Evolutionary conservation across 2,113 vertebrate genomes (phyloP).

Genomic region (Coturnix japonica): DNA sequence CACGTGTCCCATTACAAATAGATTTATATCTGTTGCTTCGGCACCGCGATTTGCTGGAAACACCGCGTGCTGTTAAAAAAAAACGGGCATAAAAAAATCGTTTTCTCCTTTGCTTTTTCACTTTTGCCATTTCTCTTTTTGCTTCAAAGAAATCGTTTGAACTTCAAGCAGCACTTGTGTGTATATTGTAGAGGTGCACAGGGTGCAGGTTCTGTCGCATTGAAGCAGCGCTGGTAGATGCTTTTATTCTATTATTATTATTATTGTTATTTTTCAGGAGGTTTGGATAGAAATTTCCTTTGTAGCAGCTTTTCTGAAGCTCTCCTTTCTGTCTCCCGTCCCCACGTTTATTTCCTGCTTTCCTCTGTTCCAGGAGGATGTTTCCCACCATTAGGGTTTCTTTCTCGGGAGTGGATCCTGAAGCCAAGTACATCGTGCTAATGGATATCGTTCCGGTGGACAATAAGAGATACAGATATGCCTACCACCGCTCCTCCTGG

Average conservation of each 20-base stretch:
- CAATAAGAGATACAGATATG: constrained; percentile 98
- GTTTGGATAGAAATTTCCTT: not conserved
- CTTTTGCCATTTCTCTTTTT: not conserved
- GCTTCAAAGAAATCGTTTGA: not conserved
- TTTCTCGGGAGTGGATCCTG: constrained; percentile 95
- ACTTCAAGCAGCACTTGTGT: not conserved
- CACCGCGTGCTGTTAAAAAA: not conserved
- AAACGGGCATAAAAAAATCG: not conserved
- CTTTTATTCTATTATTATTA: not conserved
- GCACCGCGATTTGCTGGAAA: not conserved
- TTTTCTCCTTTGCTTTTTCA: not conserved
- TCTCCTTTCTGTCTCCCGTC: not conserved
- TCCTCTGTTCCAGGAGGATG: constrained; percentile 88
- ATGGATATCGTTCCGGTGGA: constrained; percentile 99
- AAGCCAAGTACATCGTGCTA: constrained; percentile 96
- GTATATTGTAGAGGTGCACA: not conserved
- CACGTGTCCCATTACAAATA: accelerated
- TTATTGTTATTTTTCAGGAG: not conserved
- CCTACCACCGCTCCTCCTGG: constrained; percentile 98
- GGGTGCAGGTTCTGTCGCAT: not conserved
- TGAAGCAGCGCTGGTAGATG: not conserved
- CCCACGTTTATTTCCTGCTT: constrained; percentile 11
- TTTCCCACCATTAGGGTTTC: constrained; percentile 98
- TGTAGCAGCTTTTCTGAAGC: not conserved
- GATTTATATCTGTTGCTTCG: not conserved